Evolutionary conservation across 2,888 invertebrate genomes (phyloP), one percentile per base, ranked within the genome.

Genomic region (Cataglyphis livida): DNA sequence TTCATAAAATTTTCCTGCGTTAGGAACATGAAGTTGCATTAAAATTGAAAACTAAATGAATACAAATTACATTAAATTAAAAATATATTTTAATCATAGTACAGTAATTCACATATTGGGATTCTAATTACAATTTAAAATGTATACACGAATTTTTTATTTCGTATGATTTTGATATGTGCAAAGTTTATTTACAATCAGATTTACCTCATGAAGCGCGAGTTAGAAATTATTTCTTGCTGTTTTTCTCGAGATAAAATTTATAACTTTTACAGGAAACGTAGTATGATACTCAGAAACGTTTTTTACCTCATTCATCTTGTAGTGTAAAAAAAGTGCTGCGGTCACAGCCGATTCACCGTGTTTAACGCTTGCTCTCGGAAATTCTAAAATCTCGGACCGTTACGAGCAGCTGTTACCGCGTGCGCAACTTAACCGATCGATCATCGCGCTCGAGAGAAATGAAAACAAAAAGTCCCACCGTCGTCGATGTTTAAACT

Each of bases 321-420:
- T n/a, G 32, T 35, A 18, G n/a, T 0, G 48, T 51, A 76, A 76
- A 76, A 76, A 54, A 28, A 54, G 62, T 38, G 38, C 28, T 66
- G 61, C n/a, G 68, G 76, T 25, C 12, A 28, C 76, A 76, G 28
- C 25, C 32, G 74, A 74, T 79, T 79, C 61, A 61, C 59, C 32
- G 44, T 51, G 59, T 6, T 79, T 73, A 73, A 79, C 44, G 44
- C 32, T 64, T 25, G 28, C 48, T 32, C 32, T 48, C 75, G 75
- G 79, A 79, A 79, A 74, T 79, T 66, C 76, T 76, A 25, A 76
- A 68, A 76, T 76, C 68, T 76, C 10, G 38, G 28, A 76, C 68
- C 76, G 76, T 76, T 76, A 76, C 68, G 68, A 76, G 76, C 76
- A 76, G 76, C 76, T 76, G 76, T 76, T 76, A 68, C 76, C 44